Conservation (phyloP, 2,113 vertebrate species). For the Peromyscus maniculatus region DNA sequence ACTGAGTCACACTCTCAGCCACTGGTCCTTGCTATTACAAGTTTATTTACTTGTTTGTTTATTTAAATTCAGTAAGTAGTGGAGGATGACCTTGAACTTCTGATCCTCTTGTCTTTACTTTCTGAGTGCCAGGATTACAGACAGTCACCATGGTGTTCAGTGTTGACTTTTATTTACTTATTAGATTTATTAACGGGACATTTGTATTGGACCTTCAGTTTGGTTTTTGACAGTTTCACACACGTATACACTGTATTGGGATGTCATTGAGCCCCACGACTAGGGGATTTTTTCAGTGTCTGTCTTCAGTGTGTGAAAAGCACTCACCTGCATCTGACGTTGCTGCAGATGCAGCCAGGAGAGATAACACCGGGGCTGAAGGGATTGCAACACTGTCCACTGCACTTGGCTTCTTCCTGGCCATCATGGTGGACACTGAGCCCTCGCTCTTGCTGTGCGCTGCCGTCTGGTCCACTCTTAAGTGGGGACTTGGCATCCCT, state of each 20-base stretch:
- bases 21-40: neutral
- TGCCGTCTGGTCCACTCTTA: slow-evolving; percentile 89
- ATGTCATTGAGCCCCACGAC: neutral
- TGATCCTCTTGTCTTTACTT: neutral
- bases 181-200: neutral
- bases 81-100: neutral
- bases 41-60: neutral
- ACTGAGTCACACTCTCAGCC: neutral
- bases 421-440: slow-evolving; percentile 86
- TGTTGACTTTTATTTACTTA: neutral
- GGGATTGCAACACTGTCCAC: slow-evolving; percentile 86
- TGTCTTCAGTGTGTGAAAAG: neutral
- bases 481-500: slow-evolving; percentile 89
- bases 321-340: slow-evolving; percentile 89
- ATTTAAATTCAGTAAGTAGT: neutral
- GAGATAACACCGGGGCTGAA: slow-evolving; percentile 86
- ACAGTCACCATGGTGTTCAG: neutral
- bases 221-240: neutral
- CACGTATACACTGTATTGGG: neutral
- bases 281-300: neutral
- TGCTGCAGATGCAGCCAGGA: slow-evolving; percentile 87
- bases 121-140: neutral
- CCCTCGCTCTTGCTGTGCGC: slow-evolving; percentile 88
- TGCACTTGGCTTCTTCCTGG: slow-evolving; percentile 88
- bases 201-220: neutral